phyloP scores from a whole-genome alignment of 2,113 vertebrate species.

The Cyanoderma ruficeps region DNA sequence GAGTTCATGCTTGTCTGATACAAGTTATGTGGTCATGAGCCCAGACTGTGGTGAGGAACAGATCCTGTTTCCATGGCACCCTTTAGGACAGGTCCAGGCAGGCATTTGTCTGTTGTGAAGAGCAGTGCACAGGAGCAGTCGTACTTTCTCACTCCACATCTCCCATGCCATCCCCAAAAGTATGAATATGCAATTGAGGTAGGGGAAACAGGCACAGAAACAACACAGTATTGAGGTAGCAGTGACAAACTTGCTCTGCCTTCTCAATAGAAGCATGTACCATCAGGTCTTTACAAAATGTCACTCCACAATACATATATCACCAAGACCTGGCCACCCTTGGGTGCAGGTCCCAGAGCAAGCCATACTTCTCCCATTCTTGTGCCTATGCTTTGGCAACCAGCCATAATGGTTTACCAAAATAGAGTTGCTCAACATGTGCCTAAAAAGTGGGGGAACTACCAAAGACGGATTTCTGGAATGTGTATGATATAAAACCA shows the following conservation, averaged over 20 bases:
- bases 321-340: not conserved
- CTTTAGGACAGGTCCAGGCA: not conserved
- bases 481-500: not conserved
- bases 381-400: not conserved
- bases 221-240: fast-evolving
- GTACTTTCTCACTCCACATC: not conserved
- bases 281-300: not conserved
- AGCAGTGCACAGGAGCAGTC: not conserved
- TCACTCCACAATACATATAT: no score
- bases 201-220: not conserved
- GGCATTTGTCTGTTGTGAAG: not conserved
- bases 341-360: not conserved
- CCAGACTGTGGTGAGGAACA: not conserved
- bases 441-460: not conserved
- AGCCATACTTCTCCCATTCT: not conserved
- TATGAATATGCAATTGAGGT: fast-evolving
- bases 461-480: not conserved
- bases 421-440: fast-evolving
- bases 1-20: not conserved
- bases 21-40: not conserved
- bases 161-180: not conserved
- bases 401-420: not conserved
- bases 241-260: not conserved
- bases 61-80: not conserved
- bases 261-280: not conserved